phyloP scores from a whole-genome alignment of 2,113 vertebrate genomes.

The Callionymus lyra region DNA sequence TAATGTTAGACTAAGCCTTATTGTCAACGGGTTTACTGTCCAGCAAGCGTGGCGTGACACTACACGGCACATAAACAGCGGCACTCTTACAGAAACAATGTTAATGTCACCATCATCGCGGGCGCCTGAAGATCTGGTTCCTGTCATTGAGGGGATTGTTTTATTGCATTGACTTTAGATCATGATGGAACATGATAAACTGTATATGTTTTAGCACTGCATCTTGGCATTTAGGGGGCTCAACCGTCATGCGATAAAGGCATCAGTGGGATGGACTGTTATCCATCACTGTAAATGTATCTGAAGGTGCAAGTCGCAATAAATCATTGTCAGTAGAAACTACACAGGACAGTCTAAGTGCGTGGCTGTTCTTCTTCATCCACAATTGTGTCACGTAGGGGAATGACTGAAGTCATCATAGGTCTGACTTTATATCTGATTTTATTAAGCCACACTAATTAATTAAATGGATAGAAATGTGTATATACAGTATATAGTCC shows the following conservation, averaged over 20 bases:
- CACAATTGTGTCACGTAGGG: conserved; percentile 11
- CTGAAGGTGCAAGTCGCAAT: conserved; percentile 12
- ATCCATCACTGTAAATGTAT: conserved; percentile 6
- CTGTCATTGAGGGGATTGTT: conserved; percentile 14
- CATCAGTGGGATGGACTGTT: too few relatives aligned
- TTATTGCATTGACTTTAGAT: conserved; percentile 18
- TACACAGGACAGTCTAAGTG: conserved; percentile 4
- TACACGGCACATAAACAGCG: conserved; percentile 4
- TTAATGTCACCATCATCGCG: neutral
- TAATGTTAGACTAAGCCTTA: too few relatives aligned
- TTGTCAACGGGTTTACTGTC: conserved; percentile 11
- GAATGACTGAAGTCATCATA: too few relatives aligned
- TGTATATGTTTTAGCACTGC: too few relatives aligned
- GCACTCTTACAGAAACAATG: neutral
- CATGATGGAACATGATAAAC: conserved; percentile 5
- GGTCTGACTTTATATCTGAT: too few relatives aligned
- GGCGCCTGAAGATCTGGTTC: conserved; percentile 22
- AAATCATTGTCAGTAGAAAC: conserved; percentile 10
- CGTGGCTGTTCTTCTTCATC: conserved; percentile 23
- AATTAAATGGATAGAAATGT: too few relatives aligned
- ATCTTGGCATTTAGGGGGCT: neutral
- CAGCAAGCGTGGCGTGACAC: conserved; percentile 12
- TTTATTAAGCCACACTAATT: conserved; percentile 9
- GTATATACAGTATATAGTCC: conserved; percentile 16
- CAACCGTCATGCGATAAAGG: conserved; percentile 8